Evolutionary conservation across 2,888 invertebrate species (phyloP), one percentile per base, ranked within the genome.

Genomic region (Ernsta delagoae): DNA sequence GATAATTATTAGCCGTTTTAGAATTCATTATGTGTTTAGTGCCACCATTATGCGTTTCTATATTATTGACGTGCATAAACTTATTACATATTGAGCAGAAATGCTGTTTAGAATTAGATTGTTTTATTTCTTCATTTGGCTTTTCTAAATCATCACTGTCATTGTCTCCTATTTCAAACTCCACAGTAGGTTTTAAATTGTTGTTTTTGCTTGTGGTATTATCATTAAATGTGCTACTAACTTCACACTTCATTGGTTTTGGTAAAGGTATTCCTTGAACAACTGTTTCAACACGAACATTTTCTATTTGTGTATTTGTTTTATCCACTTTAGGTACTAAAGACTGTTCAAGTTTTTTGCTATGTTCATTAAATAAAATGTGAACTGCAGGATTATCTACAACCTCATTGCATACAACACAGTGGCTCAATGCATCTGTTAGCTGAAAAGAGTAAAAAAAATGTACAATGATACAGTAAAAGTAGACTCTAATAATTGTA

Each of bases 41-140:
- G 4, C 63, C 63, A 24, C 2, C 54, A 9, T n/a, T 12, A 24
- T 63, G 63, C n/a, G 7, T n/a, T 5, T n/a, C 24, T n/a, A 54
- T 12, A 54, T 63, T 41, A 16, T 63, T 63, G 5, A 54, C 41
- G n/a, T 63, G 63, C 54, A 63, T 63, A n/a, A n/a, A 41, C 41
- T 34, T 54, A 16, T 63, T 54, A 53, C 62, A 62, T 24, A 7
- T 36, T 62, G 16, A 12, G 24, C 62, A 62, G 39, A 34, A 53
- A 39, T 62, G 24, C 7, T 16, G 16, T 16, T 50, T 48, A 12
- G 12, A 12, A 6, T 48, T 12, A 2, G 12, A 9, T 48, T 1
- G 12, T 48, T 54, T 54, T 54, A 3, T 31, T 31, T 54, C 12
- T 48, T 12, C 48, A 48, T 12, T 12, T 12, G 5, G 2, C 1